Conservation (phyloP, 1,140 invertebrate genomes). For the Hypsibius dujardini region DNA sequence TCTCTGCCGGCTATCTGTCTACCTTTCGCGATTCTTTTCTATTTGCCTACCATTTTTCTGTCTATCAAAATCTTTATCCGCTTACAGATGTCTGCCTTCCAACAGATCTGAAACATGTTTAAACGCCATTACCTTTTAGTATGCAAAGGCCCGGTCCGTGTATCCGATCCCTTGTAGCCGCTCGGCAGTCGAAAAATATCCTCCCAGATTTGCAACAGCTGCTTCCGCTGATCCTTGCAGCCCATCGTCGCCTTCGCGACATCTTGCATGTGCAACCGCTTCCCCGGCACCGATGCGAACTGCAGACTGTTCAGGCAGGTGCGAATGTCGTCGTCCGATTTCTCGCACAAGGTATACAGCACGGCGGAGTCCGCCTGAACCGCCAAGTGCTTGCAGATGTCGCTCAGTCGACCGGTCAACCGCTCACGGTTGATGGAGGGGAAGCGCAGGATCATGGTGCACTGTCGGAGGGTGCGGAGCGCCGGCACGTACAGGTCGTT, state of each 20-base stretch:
- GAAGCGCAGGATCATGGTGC: slow-evolving; percentile 54
- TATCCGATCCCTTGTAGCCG: no score
- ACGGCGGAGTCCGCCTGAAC: slow-evolving; percentile 51
- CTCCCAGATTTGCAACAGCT: slow-evolving; percentile 64
- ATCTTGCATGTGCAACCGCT: slow-evolving; percentile 43
- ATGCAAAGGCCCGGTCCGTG: no score
- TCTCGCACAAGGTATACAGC: slow-evolving; percentile 55
- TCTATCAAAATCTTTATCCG: no score
- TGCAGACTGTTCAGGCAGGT: slow-evolving; percentile 61
- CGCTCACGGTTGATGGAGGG: slow-evolving; percentile 39
- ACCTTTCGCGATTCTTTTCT: no score
- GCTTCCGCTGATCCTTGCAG: slow-evolving; percentile 65
- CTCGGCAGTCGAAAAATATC: slow-evolving; percentile 61
- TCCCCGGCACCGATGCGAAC: slow-evolving; percentile 43
- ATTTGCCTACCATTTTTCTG: no score
- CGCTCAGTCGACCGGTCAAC: slow-evolving; percentile 45
- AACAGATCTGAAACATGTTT: no score
- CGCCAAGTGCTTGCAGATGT: slow-evolving; percentile 48
- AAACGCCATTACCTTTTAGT: no score
- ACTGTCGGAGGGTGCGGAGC: slow-evolving; percentile 50
- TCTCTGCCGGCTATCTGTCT: no score
- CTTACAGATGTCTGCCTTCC: no score
- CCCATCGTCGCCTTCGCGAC: slow-evolving; percentile 52
- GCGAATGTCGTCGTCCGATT: slow-evolving; percentile 66
- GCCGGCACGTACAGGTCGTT: slow-evolving; percentile 79